Conservation (phyloP, 2,888 invertebrate species). For the Aphodius sticticus region DNA sequence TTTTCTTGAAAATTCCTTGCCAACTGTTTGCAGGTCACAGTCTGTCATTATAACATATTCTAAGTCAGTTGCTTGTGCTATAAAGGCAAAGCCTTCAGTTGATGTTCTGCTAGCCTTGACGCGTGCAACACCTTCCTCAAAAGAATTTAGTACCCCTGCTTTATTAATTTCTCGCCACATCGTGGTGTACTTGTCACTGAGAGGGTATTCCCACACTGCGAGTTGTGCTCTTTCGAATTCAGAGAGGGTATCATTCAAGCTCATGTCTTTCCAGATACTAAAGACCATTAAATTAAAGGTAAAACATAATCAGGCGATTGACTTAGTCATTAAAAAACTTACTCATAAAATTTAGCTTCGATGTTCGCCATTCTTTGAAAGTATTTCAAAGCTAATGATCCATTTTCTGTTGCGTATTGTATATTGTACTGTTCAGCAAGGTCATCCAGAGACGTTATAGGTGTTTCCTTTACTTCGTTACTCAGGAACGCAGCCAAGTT, state of each 20-base stretch:
- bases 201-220: constrained; percentile 99
- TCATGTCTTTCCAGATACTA: constrained; percentile 98
- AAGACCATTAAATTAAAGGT: too few relatives aligned
- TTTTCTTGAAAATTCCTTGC: constrained; percentile 96
- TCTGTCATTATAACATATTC: constrained; percentile 76
- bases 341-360: too few relatives aligned
- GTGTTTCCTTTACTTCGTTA: constrained; percentile 89
- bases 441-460: constrained; percentile 91
- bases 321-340: constrained; percentile 90
- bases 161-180: constrained; percentile 96
- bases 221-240: too few relatives aligned
- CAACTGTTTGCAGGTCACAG: constrained; percentile 91
- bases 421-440: constrained; percentile 92
- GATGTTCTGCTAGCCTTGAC: constrained; percentile 72
- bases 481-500: constrained; percentile 98
- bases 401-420: constrained; percentile 90
- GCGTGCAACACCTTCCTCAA: constrained; percentile 83
- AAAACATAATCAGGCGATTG: too few relatives aligned
- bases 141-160: constrained; percentile 79
- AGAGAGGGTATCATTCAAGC: too few relatives aligned
- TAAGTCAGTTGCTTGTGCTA: constrained; percentile 95
- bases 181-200: constrained; percentile 97
- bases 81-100: constrained; percentile 72
- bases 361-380: constrained; percentile 96
- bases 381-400: constrained; percentile 91